These are phyloP conservation scores for Asarcornis scutulata DNA, from an alignment of 2,113 vertebrate species.

Conservation along the genomic window DNA sequence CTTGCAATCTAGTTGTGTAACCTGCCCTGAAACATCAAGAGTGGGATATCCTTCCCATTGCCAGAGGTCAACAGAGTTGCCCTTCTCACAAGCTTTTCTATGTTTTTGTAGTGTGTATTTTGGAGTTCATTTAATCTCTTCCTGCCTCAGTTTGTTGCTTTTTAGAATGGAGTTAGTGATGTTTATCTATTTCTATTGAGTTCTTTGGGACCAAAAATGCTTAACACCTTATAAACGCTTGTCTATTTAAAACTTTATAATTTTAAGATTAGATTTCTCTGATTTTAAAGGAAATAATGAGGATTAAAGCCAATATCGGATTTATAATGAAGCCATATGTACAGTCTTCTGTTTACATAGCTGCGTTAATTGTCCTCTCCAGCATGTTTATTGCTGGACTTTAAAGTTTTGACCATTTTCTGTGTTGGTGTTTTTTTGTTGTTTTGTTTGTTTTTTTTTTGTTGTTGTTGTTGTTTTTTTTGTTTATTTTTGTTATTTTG, in stretches of 20 bases:
- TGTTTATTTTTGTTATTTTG: neutral
- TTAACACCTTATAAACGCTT: neutral
- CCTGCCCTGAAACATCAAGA: neutral
- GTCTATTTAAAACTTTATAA: neutral
- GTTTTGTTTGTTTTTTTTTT: neutral
- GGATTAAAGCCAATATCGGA: neutral
- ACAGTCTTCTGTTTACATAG: neutral
- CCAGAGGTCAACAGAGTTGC: neutral
- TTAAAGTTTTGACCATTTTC: slow-evolving; percentile 7
- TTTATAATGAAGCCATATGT: slow-evolving; percentile 10
- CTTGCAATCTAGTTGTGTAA: neutral
- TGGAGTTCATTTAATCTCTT: neutral
- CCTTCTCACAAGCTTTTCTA: neutral
- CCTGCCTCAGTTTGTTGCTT: neutral
- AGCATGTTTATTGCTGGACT: neutral
- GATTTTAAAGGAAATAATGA: slow-evolving; percentile 2
- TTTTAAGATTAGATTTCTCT: neutral
- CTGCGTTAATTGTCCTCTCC: neutral
- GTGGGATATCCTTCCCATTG: neutral
- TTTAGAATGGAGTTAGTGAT: neutral
- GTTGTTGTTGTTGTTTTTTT: neutral
- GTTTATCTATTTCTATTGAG: slow-evolving; percentile 9
- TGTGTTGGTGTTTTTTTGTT: neutral
- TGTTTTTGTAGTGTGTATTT: neutral
- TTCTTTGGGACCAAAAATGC: neutral